phyloP scores from a whole-genome alignment of 1,140 invertebrate species.

The Drosophila hydei region DNA sequence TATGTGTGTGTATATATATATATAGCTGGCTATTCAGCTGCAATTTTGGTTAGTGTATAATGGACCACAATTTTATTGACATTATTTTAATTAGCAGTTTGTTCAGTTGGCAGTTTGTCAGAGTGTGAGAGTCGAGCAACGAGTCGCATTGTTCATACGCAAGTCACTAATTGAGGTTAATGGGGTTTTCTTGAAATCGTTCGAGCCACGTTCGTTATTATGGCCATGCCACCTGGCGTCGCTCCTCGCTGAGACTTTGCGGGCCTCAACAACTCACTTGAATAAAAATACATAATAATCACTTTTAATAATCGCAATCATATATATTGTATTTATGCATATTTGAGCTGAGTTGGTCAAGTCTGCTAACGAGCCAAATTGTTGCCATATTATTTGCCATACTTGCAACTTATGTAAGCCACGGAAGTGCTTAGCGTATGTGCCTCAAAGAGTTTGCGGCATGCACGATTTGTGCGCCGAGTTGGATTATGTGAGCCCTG shows the following conservation, averaged over 20 bases:
- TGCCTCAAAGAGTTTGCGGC: background rate
- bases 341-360: background rate
- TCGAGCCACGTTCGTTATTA: constrained; percentile 56
- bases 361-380: constrained; percentile 23
- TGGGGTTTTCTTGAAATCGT: constrained; percentile 79
- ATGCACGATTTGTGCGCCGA: constrained; percentile 9
- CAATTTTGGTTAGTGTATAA: constrained; percentile 77
- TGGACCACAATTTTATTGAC: constrained; percentile 83
- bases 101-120: constrained; percentile 26
- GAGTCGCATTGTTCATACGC: constrained; percentile 57
- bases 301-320: constrained; percentile 25
- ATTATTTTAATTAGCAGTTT: constrained; percentile 82
- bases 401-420: too few relatives aligned
- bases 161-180: constrained; percentile 83
- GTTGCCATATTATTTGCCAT: too few relatives aligned
- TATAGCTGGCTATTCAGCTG: constrained; percentile 55
- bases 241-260: constrained; percentile 61
- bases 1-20: constrained; percentile 11
- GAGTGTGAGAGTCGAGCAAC: constrained; percentile 4
- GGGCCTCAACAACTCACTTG: background rate
- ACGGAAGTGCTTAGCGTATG: too few relatives aligned
- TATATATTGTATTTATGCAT: constrained; percentile 21
- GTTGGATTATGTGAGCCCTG: constrained; percentile 15
- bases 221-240: constrained; percentile 28
- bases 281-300: constrained; percentile 25